Base-by-base conservation (phyloP, 2,888 invertebrate species). In the Homarus gammarus region DNA sequence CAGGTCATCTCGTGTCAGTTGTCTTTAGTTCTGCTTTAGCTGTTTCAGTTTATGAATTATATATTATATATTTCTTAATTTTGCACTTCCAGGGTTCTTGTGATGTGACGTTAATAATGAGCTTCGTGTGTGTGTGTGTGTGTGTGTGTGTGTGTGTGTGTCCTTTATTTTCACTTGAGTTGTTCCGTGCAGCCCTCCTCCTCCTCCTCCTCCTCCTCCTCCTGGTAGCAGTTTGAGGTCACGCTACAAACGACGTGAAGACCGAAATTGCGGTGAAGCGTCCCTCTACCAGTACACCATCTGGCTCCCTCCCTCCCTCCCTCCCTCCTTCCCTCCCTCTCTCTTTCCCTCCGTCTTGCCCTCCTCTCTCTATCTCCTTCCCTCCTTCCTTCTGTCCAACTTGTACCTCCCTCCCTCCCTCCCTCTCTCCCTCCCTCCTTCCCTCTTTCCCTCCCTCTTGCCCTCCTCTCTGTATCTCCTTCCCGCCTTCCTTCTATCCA, bases 61-160 rank as follows among this genome's bases (percentile, higher is more conserved):
- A n/a, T n/a, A n/a, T n/a, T n/a, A n/a, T n/a, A n/a, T n/a, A n/a
- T n/a, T n/a, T n/a, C n/a, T n/a, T n/a, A n/a, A n/a, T n/a, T n/a
- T n/a, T n/a, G n/a, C n/a, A n/a, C n/a, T n/a, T n/a, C n/a, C n/a
- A n/a, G n/a, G n/a, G n/a, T n/a, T n/a, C n/a, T n/a, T n/a, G n/a
- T n/a, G 44, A 44, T 44, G 44, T 44, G 44, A 5, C 6, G 44
- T 44, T 8, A 5, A 44, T 44, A 12, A 12, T 5, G 44, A 2
- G 56, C 18, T 56, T 10, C 2, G 56, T 8, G 18, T 18, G 18
- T 18, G 56, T 8, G 56, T 2, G 56, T 56, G 56, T 56, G 56
- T 18, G 1, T 36, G 73, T 73, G 73, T 3, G 38, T 56, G 70
- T 70, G 70, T 70, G 70, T 70, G 70, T 64, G 36, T 56, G 56